These are phyloP conservation scores for Grammatotria lemairii DNA, from an alignment of 2,113 vertebrate species.

Conservation along the genomic window DNA sequence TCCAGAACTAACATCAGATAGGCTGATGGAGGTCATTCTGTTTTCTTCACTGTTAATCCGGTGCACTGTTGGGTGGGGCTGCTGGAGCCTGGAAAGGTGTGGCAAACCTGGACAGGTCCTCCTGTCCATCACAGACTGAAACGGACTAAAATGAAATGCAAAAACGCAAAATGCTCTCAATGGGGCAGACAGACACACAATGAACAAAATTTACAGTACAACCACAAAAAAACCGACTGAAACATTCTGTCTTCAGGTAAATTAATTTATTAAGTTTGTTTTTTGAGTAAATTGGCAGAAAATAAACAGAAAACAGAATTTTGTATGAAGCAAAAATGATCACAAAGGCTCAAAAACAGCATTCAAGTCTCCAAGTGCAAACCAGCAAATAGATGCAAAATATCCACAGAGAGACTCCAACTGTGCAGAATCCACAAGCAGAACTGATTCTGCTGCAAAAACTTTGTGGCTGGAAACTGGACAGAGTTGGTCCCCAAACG, in stretches of 20 bases:
- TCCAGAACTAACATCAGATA: neutral
- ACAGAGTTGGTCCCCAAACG: neutral
- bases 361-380: neutral
- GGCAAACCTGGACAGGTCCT: neutral
- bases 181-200: neutral
- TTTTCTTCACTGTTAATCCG: neutral
- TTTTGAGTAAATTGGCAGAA: neutral
- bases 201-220: neutral
- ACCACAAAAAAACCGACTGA: neutral
- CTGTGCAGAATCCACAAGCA: neutral
- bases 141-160: neutral
- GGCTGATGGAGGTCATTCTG: neutral
- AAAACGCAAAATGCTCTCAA: neutral
- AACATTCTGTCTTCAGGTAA: neutral
- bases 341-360: neutral
- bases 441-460: neutral
- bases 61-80: neutral
- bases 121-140: neutral
- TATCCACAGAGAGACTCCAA: neutral
- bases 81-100: neutral
- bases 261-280: neutral
- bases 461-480: neutral
- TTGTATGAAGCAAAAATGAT: neutral
- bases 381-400: neutral
- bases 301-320: neutral